Evolutionary conservation across 2,113 vertebrate genomes (phyloP), one percentile per base, ranked within the genome.

Genomic region (Lagopus muta): DNA sequence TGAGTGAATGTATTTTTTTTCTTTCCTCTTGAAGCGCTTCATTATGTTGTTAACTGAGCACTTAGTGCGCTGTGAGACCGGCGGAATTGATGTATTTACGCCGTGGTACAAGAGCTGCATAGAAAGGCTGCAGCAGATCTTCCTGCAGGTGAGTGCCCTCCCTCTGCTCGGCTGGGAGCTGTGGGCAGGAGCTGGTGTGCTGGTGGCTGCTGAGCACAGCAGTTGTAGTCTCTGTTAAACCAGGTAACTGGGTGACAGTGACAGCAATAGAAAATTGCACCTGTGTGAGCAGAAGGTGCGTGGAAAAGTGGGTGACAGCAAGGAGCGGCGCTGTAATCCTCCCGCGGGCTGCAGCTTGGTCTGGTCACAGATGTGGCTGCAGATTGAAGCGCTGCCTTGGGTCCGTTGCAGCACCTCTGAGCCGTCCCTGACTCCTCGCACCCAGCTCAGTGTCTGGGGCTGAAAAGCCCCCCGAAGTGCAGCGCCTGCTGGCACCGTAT

Each of bases 31-130:
- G n/a, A 96, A 99, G 99, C 98, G 99, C 62, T 99, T 99, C 97
- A 99, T 99, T 97, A 99, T 99, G 99, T 95, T 99, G 96, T 77
- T 99, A 95, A 99, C 99, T 1, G 99, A 99, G 94, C 99, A 99
- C 90, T 96, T 99, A 55, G 99, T 99, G 30, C 98, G 99, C 77
- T 99, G 99, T 38, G 99, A 99, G 95, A 99, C 99, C 0, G 98
- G 98, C 62, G 98, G 98, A 22, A 98, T 98, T n/a, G 99, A 99
- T 96, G 97, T 99, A 22, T 98, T 98, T 95, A 99, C 99, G 15
- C 98, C 98, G 3, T 99, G 99, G 99, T 99, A 99, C 88, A 99
- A 99, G 95, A 99, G 98, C 98, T 99, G 99, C 62, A 98, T 98
- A 97, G 98, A 99, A 96, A 97, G 99, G 64, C 97, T 99, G 93